Evolutionary conservation across 1,140 invertebrate species (phyloP), one percentile per base, ranked within the genome.

Genomic region (Cherax quadricarinatus): DNA sequence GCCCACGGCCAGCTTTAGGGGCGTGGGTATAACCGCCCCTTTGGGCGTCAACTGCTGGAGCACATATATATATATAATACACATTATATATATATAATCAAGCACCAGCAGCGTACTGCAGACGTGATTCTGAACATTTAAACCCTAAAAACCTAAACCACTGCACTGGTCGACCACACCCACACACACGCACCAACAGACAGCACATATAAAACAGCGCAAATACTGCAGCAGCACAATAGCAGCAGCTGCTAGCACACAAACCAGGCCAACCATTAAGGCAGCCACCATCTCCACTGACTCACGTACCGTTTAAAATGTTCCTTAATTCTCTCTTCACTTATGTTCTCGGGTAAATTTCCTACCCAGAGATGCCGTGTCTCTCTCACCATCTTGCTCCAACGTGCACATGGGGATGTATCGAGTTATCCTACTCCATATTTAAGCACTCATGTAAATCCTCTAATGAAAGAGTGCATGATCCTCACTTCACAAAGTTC

Each of bases 331-430:
- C 97, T 97, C 95, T 98, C 98, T 96, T 99, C 98, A 95, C 97
- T 97, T 96, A 98, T 98, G 97, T 98, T 99, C 97, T 99, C 98
- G 97, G 98, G 98, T 97, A 99, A 98, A 97, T 99, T 99, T 97
- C 98, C 98, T 97, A 99, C 98, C 98, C 98, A 99, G 96, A 99
- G 97, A 97, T 99, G 98, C 97, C 98, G 98, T 97, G 98, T 99
- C 98, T 99, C 98, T 98, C 98, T 98, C 97, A 99, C 98, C 98
- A 99, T 99, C 97, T 97, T 98, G 97, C 96, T 92, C 91, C 88
- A 93, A 93, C 91, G 94, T 93, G 88, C 91, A 92, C 94, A 94
- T 94, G 92, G 89, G 93, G 89, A 88, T 91, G 89, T 94, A 93
- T 92, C 89, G 84, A 91, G 88, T 92, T 92, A 93, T 89, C 93